Conservation (phyloP, 2,797 vertebrate genomes). For the Oryzias sinensis region DNA sequence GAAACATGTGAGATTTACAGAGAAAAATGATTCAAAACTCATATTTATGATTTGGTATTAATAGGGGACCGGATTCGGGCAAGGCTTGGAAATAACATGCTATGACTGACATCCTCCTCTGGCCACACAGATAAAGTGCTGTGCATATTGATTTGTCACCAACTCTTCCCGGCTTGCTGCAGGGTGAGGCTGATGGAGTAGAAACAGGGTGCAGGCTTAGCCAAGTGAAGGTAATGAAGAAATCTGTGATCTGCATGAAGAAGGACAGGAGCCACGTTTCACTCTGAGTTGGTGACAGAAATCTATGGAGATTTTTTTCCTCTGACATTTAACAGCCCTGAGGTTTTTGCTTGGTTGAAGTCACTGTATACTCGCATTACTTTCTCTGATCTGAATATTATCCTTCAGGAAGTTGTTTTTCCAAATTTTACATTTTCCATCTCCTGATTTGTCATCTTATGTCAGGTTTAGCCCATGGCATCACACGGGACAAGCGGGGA, state of each 20-base stretch:
- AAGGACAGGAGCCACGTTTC: neutral
- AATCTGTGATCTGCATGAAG: conserved; percentile 1
- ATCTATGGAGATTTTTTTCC: neutral
- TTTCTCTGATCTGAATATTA: too few relatives aligned
- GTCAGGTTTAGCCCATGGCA: too few relatives aligned
- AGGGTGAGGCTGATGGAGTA: neutral
- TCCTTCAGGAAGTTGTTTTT: too few relatives aligned
- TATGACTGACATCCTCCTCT: neutral
- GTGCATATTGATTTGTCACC: neutral
- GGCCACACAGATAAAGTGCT: conserved; percentile 3
- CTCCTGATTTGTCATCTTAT: too few relatives aligned
- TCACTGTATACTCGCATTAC: too few relatives aligned
- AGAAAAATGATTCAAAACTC: too few relatives aligned
- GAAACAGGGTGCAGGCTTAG: neutral
- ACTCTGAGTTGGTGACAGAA: neutral
- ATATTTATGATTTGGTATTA: too few relatives aligned
- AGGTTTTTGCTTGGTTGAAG: neutral
- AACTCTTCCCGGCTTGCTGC: neutral
- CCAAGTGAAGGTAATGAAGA: neutral
- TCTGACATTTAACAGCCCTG: neutral
- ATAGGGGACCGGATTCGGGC: too few relatives aligned
- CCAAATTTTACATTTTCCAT: too few relatives aligned
- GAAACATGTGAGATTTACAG: too few relatives aligned
- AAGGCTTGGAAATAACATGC: neutral
- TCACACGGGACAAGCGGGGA: too few relatives aligned